Evolutionary conservation across 2,888 invertebrate genomes (phyloP).

Genomic region (Rhopalosiphum nymphaeae): DNA sequence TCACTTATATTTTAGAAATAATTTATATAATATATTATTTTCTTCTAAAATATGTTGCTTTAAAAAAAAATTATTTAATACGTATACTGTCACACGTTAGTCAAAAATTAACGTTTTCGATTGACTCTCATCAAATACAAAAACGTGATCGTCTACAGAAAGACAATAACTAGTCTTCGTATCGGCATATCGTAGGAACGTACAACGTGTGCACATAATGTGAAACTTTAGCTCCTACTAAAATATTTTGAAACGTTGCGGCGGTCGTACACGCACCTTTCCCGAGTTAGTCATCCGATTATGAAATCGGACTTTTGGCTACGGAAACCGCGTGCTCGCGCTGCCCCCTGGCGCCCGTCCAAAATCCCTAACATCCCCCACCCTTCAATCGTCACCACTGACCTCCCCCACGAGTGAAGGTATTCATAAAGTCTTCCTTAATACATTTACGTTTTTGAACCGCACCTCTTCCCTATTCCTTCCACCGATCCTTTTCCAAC

Average conservation of each 20-base stretch:
- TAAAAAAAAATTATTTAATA: neutral
- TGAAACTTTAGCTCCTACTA: neutral
- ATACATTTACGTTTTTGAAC: neutral
- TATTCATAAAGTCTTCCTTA: neutral
- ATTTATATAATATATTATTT: neutral
- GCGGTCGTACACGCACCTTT: neutral
- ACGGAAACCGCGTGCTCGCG: constrained; percentile 20
- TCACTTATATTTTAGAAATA: neutral
- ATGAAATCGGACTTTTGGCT: constrained; percentile 60
- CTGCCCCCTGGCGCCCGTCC: constrained; percentile 46
- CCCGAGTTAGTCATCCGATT: constrained; percentile 49
- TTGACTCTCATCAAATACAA: neutral
- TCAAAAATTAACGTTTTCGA: neutral
- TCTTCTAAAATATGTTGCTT: neutral
- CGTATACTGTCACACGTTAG: neutral
- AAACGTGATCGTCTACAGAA: neutral
- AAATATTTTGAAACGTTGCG: constrained; percentile 2
- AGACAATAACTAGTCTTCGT: neutral
- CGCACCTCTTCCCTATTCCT: neutral
- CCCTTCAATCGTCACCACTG: neutral
- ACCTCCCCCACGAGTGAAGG: neutral
- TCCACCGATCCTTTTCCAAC: neutral
- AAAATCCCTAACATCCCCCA: neutral
- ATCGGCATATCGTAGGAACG: neutral
- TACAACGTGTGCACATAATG: neutral